A percentile compares a stretch with the other conserved stretches of the same genome.
phyloP scores from a whole-genome alignment of 2,797 vertebrate genomes.

The Apodemus agrarius region DNA sequence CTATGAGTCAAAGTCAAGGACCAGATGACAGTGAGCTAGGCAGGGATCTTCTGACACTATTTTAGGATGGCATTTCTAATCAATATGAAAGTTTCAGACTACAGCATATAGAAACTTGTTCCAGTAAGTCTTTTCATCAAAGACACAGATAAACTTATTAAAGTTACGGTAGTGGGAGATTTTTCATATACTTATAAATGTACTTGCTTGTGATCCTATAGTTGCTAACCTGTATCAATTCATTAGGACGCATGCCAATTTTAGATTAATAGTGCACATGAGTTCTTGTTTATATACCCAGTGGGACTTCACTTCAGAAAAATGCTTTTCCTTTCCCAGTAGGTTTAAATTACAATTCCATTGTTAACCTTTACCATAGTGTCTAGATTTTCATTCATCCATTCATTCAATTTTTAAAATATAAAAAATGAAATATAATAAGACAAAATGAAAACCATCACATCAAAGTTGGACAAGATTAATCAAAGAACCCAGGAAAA shows the following conservation, averaged over 20 bases:
- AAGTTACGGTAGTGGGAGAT: background rate
- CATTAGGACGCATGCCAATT: background rate
- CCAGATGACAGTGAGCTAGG: background rate
- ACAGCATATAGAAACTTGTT: background rate
- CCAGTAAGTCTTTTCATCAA: background rate
- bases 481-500: background rate
- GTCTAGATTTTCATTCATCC: background rate
- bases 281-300: background rate
- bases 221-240: background rate
- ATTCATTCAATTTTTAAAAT: background rate
- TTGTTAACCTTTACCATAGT: background rate
- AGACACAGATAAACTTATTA: conserved; percentile 5
- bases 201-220: background rate
- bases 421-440: background rate
- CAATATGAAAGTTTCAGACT: background rate
- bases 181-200: background rate
- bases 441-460: background rate
- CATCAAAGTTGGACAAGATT: background rate
- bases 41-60: background rate
- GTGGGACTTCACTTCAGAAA: background rate
- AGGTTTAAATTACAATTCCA: background rate
- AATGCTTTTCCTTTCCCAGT: background rate
- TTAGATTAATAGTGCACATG: background rate
- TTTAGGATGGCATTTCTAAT: background rate
- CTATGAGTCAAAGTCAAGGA: background rate